Base-by-base conservation (phyloP, 2,113 vertebrate species). In the Noctilio leporinus region DNA sequence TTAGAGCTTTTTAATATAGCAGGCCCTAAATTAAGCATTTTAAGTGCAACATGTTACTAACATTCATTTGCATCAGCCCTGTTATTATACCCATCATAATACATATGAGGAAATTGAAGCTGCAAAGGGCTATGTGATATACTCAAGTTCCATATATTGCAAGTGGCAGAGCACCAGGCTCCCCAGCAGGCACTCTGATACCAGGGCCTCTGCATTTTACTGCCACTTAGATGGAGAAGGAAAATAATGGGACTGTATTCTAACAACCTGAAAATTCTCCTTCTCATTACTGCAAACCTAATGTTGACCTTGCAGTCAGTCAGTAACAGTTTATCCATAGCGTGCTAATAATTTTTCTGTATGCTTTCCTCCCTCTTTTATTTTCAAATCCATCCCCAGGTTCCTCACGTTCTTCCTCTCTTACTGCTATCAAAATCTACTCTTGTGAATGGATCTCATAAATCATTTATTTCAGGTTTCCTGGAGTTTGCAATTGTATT, bases 391-490 rank as follows among this genome's bases (percentile, higher is more conserved):
- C 22, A 59, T 57, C 12, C 14, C 15, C 12, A 43, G 45, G 4
- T 78, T 84, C 15, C n/a, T 94, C 16, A 49, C 77, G 0, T 57
- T 91, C 30, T 82, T 93, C 11, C 47, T 89, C 35, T n/a, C 75
- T 84, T 86, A 78, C 3, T 51, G 75, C 45, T 64, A 43, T 76
- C 6, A 94, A 87, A 89, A 77, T 69, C 7, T 38, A 70, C 80
- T 94, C 17, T 89, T 90, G 72, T 59, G 47, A 96, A 70, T 85
- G n/a, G 17, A 33, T 81, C 10, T 67, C 20, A 59, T 75, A 47
- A 93, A 83, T 83, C 28, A 53, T 78, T 43, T 94, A 62, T 80
- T 89, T 75, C 65, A 87, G 65, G 5, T 80, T 93, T 90, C 59
- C 40, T 62, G 45, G 26, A 35, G 22, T 81, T 94, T 95, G 19